Evolutionary conservation across 2,797 vertebrate genomes (phyloP), one percentile per base, ranked within the genome.

Genomic region (Arrhamphus sclerolepis): DNA sequence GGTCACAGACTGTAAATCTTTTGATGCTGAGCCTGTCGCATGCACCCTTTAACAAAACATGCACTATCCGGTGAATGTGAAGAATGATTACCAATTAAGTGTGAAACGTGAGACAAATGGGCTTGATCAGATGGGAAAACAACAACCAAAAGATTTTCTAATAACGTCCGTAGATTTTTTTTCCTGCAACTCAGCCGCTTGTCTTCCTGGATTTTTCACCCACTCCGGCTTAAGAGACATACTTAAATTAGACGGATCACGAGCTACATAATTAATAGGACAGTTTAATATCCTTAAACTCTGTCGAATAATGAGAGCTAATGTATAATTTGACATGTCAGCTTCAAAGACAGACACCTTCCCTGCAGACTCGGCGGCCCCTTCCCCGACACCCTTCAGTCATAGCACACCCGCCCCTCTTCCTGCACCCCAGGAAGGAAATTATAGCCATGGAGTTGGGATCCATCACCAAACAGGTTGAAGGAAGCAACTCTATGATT

Each of bases 361-460:
- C 67, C 58, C 66, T 69, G 58, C 75, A 87, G 81, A 86, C 79
- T 76, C 39, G 3, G 46, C 26, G 72, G 85, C 85, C 81, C 82
- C 82, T 62, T 21, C 66, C 56, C 64, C 69, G 76, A 87, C 77
- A 80, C 78, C 76, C 67, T 60, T 87, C 84, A 77, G 77, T 88
- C 86, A 87, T 62, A 50, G 73, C 83, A 85, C 85, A 80, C 86
- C 81, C 78, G 75, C 75, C 74, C 66, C 75, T 79, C 84, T 87
- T 82, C 87, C 87, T 82, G 66, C 63, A 77, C 82, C 85, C 77
- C 80, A 66, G 83, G 84, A 86, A 85, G 82, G 74, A 91, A 90
- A 90, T 89, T 86, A 91, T 86, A 87, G 81, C 77, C 70, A 53
- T 46, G 7, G 59, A 81, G 70, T 81, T 52, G 43, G 62, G 77